phyloP scores from a whole-genome alignment of 2,113 vertebrate genomes.

The Brachypodius melanocephalos region DNA sequence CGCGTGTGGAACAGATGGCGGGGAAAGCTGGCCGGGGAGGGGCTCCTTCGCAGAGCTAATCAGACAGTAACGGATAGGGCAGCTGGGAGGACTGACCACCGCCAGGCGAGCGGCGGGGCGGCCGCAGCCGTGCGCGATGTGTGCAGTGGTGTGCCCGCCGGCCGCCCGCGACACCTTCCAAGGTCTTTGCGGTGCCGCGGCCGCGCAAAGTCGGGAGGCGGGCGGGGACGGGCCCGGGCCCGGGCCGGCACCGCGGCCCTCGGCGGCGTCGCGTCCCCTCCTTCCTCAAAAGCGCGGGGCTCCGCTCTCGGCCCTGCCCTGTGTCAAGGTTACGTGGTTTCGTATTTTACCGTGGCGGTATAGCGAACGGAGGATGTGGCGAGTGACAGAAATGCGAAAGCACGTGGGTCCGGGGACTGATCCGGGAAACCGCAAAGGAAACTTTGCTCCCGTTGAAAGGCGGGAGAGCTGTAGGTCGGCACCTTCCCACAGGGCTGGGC shows the following conservation, averaged over 20 bases:
- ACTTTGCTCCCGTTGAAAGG: neutral
- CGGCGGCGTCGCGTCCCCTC: no score
- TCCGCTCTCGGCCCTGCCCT: neutral
- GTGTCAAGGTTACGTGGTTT: neutral
- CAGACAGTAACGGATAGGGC: conserved; percentile 99
- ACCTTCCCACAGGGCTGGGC: neutral
- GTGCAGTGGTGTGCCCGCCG: conserved; percentile 95
- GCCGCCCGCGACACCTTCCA: conserved; percentile 88
- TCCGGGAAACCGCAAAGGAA: neutral
- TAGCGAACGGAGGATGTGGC: neutral
- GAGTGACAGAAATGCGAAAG: neutral
- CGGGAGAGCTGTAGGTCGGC: neutral
- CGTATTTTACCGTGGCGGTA: fast-evolving
- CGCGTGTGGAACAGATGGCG: conserved; percentile 98
- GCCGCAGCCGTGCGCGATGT: conserved; percentile 85
- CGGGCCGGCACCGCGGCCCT: neutral
- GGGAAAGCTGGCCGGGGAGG: conserved; percentile 97
- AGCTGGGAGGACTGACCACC: conserved; percentile 98
- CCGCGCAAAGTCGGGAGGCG: conserved; percentile 12
- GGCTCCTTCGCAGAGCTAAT: conserved; percentile 99
- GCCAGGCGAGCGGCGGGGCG: conserved; percentile 82
- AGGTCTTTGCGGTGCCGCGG: conserved; percentile 75
- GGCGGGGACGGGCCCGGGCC: neutral
- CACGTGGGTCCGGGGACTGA: neutral
- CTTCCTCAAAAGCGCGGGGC: neutral